phyloP scores from a whole-genome alignment of 2,888 invertebrate genomes.

The Ectropis crepuscularia region DNA sequence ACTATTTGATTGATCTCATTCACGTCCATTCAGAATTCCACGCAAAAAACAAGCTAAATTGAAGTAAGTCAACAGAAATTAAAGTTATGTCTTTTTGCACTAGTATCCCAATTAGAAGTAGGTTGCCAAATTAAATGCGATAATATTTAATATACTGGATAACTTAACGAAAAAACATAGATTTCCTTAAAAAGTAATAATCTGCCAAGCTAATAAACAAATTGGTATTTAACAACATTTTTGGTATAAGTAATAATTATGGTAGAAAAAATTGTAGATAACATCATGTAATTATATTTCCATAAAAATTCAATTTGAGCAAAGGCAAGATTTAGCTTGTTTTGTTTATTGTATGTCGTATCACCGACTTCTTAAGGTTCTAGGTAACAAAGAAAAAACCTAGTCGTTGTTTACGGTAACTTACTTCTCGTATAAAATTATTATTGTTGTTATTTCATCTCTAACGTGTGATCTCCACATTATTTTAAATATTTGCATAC shows the following conservation, averaged over 20 bases:
- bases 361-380: too few relatives aligned
- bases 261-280: not conserved
- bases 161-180: not conserved
- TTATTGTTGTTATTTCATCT: too few relatives aligned
- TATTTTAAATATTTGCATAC: too few relatives aligned
- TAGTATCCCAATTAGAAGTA: too few relatives aligned
- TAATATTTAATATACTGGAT: too few relatives aligned
- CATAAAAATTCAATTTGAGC: not conserved
- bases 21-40: slow-evolving; percentile 6
- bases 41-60: slow-evolving; percentile 23
- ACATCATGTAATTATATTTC: slow-evolving; percentile 2
- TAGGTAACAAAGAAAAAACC: too few relatives aligned
- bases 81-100: slow-evolving; percentile 15
- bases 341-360: too few relatives aligned
- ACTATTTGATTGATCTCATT: slow-evolving; percentile 14
- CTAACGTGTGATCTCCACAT: too few relatives aligned
- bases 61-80: slow-evolving; percentile 1
- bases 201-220: not conserved
- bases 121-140: too few relatives aligned
- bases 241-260: slow-evolving; percentile 5
- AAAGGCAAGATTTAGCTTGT: too few relatives aligned
- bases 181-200: not conserved
- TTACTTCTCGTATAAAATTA: not conserved
- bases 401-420: not conserved
- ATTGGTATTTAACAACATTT: not conserved